Evolutionary conservation across 2,888 invertebrate species (phyloP), one percentile per base, ranked within the genome.

Genomic region (Xanthorhoe designata): DNA sequence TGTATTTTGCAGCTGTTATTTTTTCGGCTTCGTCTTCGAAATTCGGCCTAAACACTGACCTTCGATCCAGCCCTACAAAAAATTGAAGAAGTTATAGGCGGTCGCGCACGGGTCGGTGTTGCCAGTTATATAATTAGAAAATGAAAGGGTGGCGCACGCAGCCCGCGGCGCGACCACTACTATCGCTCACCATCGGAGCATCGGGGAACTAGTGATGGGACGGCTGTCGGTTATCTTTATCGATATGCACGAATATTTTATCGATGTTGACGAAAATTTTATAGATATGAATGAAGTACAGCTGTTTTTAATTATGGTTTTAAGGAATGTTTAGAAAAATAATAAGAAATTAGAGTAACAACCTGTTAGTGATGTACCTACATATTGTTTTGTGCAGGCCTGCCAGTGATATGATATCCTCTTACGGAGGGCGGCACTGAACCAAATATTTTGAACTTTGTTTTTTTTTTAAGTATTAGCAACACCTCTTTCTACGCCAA

Each of bases 101-200:
- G 89, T 90, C 89, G 90, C 88, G 91, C 91, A 91, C 91, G 91
- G 90, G 91, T 87, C 89, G 82, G 89, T 85, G 88, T 89, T 90
- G 89, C 90, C 88, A 86, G 90, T 90, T 89, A 85, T 91, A 91
- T 91, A 92, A 91, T 92, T 91, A 91, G 91, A 92, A 91, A 91
- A 92, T 91, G 91, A 91, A 88, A 91, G 91, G 91, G 91, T 90
- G 90, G 91, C 90, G 90, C 89, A 89, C 87, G 87, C 89, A 82
- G 90, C 91, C 90, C 77, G 86, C 79, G 91, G 91, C 91, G 80
- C 85, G 82, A 85, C 80, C 90, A 90, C 90, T 89, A 87, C 92
- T 90, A 91, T 90, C 90, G 90, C 87, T 89, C 89, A 91, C 89
- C 89, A 91, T 89, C 88, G 86, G 82, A 76, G 80, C 78, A 80